These are phyloP conservation scores for Mactra quadrangularis DNA, from an alignment of 1,140 invertebrate genomes.

Conservation along the genomic window DNA sequence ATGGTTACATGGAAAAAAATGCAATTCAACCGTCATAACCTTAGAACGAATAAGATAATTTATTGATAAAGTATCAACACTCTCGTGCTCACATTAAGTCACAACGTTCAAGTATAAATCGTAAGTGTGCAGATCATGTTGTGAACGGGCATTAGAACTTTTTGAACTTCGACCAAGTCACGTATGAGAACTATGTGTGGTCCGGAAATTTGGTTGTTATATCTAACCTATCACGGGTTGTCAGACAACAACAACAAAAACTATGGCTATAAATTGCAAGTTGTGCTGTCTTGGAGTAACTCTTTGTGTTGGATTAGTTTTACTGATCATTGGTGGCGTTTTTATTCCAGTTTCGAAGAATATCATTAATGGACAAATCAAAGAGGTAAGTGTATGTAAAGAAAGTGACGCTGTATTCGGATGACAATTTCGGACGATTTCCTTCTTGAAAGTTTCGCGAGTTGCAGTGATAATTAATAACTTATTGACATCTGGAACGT, in stretches of 20 bases:
- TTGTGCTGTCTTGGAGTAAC: conserved; percentile 1
- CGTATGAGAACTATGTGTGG: too few relatives aligned
- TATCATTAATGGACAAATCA: conserved; percentile 42
- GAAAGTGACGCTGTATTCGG: background rate
- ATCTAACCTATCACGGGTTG: too few relatives aligned
- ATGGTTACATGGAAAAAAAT: too few relatives aligned
- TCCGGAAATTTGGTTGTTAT: too few relatives aligned
- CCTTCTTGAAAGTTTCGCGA: background rate
- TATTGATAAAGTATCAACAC: too few relatives aligned
- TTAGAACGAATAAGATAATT: too few relatives aligned
- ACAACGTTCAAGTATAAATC: too few relatives aligned
- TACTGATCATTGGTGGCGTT: conserved; percentile 30
- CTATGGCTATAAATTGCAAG: background rate
- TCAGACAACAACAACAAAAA: conserved; percentile 12
- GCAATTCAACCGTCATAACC: too few relatives aligned
- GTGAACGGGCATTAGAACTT: too few relatives aligned
- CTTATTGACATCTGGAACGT: background rate
- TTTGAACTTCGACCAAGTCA: too few relatives aligned
- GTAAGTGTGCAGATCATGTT: too few relatives aligned
- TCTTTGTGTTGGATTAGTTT: conserved; percentile 23
- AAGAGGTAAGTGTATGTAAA: conserved; percentile 15
- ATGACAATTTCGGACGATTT: background rate
- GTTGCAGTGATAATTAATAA: background rate
- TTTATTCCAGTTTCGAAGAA: conserved; percentile 28
- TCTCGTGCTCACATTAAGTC: too few relatives aligned